Base-by-base conservation (phyloP, 2,797 vertebrate species). In the Tapirus indicus region DNA sequence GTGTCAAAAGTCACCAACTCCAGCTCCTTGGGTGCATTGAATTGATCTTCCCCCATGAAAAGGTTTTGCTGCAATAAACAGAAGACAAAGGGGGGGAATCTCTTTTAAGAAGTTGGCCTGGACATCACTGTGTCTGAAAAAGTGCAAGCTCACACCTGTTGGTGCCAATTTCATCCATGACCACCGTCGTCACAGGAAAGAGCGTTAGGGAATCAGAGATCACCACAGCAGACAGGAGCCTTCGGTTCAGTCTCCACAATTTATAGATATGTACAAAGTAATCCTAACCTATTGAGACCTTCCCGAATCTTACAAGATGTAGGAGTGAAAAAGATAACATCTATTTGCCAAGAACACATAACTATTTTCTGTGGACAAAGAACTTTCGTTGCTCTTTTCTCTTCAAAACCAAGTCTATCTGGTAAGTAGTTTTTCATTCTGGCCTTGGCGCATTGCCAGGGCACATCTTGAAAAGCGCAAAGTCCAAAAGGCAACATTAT, bases 41-140 rank as follows among this genome's bases (percentile, higher is more conserved):
- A 98, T 8, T 98, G 97, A 1, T 66, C 23, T 95, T 98, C 98
- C 58, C 86, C 52, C 90, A 96, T 66, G 80, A 98, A 98, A 72
- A 98, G 97, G 11, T 98, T 96, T 93, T 98, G 96, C 98, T 98
- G 96, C 11, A 77, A 90, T 77, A 89, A 78, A 95, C 27, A 91
- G 8, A 94, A 95, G 17, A 93, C 14, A 56, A 54, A 72, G 32
- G 0, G 2, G 17, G 16, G 41, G 47, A 95, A 29, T 25, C 54
- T 82, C 3, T 60, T 86, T 78, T 88, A 78, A 62, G 41, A 86
- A 75, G 25, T 3, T 54, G 44, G 3, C 2, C 7, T 41, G 29
- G 23, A 92, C 3, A 7, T 87, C 10, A 44, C 6, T 35, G 20
- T 32, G 6, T 32, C 17, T n/a, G 5, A 82, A 80, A 79, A 27